These are phyloP conservation scores for Telmatherina bonti DNA, from an alignment of 2,797 vertebrate species.

Conservation along the genomic window DNA sequence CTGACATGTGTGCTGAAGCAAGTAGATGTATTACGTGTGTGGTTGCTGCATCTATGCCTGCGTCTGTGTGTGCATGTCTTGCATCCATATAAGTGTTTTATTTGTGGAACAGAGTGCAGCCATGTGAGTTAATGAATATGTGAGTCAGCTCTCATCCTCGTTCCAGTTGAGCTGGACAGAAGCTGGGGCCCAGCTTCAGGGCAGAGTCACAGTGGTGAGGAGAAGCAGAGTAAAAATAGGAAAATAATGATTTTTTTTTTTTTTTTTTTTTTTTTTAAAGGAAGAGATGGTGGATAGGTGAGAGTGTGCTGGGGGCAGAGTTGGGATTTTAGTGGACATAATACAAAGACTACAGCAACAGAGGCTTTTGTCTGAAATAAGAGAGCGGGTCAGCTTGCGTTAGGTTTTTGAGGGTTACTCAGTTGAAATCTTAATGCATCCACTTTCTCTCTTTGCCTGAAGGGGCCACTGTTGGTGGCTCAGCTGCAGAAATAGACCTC, in stretches of 20 bases:
- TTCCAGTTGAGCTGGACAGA: slow-evolving; percentile 66
- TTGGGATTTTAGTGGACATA: slow-evolving; percentile 27
- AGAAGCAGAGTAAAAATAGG: slow-evolving; percentile 54
- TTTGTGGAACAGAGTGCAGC: slow-evolving; percentile 72
- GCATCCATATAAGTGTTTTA: slow-evolving; percentile 50
- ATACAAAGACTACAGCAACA: slow-evolving; percentile 38
- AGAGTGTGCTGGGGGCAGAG: slow-evolving; percentile 41
- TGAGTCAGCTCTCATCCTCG: slow-evolving; percentile 81
- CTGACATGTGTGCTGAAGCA: neutral
- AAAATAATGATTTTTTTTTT: slow-evolving; percentile 15
- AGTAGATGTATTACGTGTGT: slow-evolving; percentile 34
- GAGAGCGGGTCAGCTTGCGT: slow-evolving; percentile 56
- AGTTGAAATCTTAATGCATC: slow-evolving; percentile 28
- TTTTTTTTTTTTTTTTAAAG: no score
- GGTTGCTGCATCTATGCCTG: slow-evolving; percentile 30
- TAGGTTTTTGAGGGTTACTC: slow-evolving; percentile 32
- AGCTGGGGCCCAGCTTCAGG: slow-evolving; percentile 69
- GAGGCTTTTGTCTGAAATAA: slow-evolving; percentile 58
- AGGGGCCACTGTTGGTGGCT: slow-evolving; percentile 34
- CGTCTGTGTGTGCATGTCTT: slow-evolving; percentile 10
- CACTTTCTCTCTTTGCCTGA: slow-evolving; percentile 15
- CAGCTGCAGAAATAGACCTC: slow-evolving; percentile 15
- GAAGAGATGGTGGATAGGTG: slow-evolving; percentile 22
- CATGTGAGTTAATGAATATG: slow-evolving; percentile 74
- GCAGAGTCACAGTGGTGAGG: slow-evolving; percentile 51